Evolutionary conservation across 1,140 invertebrate genomes (phyloP).

Genomic region (Stenopsyche tienmushanensis): DNA sequence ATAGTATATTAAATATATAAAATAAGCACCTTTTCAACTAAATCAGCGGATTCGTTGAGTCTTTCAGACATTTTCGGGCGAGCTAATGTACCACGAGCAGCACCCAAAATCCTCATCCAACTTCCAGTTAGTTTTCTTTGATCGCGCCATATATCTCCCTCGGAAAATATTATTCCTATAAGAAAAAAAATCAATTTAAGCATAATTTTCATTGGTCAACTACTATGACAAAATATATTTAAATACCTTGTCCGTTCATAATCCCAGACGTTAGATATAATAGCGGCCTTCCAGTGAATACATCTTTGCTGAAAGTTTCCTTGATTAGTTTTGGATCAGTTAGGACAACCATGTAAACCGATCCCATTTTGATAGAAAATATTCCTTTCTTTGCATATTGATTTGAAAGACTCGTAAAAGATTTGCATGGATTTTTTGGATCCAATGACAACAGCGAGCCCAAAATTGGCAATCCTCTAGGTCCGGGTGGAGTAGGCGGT

Average conservation of each 20-base stretch:
- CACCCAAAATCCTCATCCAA: slow-evolving; percentile 75
- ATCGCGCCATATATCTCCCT: slow-evolving; percentile 80
- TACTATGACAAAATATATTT: background rate
- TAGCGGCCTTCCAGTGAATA: slow-evolving; percentile 71
- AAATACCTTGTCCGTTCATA: slow-evolving; percentile 79
- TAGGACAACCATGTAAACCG: slow-evolving; percentile 70
- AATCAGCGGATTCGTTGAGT: slow-evolving; percentile 63
- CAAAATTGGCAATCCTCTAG: slow-evolving; percentile 71
- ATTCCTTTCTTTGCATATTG: slow-evolving; percentile 65
- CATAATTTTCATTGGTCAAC: background rate
- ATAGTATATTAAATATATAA: too few species aligned
- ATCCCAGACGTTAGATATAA: slow-evolving; percentile 82
- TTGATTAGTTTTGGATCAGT: slow-evolving; percentile 70
- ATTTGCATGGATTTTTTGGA: slow-evolving; percentile 64
- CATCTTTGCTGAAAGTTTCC: slow-evolving; percentile 68
- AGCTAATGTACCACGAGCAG: slow-evolving; percentile 64
- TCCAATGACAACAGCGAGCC: slow-evolving; percentile 77
- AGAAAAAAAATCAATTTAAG: slow-evolving; percentile 28
- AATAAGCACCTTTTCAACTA: slow-evolving; percentile 62
- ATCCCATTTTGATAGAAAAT: slow-evolving; percentile 71
- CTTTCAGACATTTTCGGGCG: slow-evolving; percentile 66
- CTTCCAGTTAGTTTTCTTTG: slow-evolving; percentile 73
- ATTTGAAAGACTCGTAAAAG: slow-evolving; percentile 63
- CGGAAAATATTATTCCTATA: slow-evolving; percentile 78
- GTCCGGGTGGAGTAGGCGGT: slow-evolving; percentile 66